These are phyloP conservation scores for Cryptotermes secundus DNA, from an alignment of 1,140 invertebrate genomes.

Conservation along the genomic window DNA sequence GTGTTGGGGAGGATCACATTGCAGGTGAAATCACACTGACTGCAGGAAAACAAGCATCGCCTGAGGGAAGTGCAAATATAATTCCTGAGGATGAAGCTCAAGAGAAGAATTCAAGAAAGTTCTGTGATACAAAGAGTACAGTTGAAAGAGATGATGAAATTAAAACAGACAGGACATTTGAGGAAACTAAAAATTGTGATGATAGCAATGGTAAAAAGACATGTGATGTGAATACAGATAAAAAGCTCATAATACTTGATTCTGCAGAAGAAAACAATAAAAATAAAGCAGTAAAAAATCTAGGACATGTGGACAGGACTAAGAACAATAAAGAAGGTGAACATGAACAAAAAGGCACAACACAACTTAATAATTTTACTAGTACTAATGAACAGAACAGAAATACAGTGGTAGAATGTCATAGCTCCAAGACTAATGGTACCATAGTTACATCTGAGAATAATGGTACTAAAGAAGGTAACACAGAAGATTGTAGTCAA, in stretches of 20 bases:
- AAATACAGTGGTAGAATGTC: not conserved
- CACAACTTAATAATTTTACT: not conserved
- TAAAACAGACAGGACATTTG: not conserved
- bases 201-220: not conserved
- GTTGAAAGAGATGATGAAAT: not conserved
- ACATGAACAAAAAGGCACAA: not conserved
- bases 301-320: not conserved
- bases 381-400: not conserved
- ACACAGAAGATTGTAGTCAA: slow-evolving; percentile 32
- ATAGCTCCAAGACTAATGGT: not conserved
- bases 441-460: slow-evolving; percentile 34
- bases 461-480: slow-evolving; percentile 22
- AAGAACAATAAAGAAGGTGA: not conserved
- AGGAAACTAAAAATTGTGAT: not conserved
- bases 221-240: not conserved
- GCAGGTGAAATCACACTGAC: not conserved
- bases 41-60: not conserved
- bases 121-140: not conserved
- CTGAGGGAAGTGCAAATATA: not conserved
- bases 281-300: not conserved
- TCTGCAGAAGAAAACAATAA: not conserved
- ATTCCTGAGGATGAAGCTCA: not conserved
- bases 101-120: not conserved
- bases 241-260: not conserved
- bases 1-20: not conserved